Evolutionary conservation across 2,888 invertebrate species (phyloP).

Genomic region (Yponomeuta sedellus): DNA sequence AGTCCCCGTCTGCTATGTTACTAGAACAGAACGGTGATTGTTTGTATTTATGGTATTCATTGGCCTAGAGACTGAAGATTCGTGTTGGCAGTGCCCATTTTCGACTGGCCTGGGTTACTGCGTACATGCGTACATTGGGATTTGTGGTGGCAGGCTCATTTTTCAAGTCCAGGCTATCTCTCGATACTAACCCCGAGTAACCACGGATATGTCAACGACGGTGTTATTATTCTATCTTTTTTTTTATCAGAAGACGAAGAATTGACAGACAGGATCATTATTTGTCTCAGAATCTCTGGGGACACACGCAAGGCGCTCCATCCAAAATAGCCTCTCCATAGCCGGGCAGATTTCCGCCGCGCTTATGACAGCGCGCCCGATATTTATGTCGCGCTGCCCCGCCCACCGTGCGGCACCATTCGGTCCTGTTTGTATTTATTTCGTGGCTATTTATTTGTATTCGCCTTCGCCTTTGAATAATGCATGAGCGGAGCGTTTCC

Average conservation of each 20-base stretch:
- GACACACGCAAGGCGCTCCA: conserved; percentile 22
- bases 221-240: background rate
- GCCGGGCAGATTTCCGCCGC: conserved; percentile 57
- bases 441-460: conserved; percentile 76
- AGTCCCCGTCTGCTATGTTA: too few species aligned
- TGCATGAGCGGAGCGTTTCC: conserved; percentile 73
- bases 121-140: too few species aligned
- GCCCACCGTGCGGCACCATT: conserved; percentile 72
- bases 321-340: conserved; percentile 50
- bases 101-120: too few species aligned
- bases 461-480: conserved; percentile 72
- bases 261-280: background rate
- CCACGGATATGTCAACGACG: background rate
- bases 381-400: conserved; percentile 73
- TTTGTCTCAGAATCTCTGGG: background rate
- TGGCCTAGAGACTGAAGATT: too few species aligned
- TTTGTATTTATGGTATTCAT: too few species aligned
- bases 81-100: too few species aligned
- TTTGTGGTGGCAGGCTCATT: too few species aligned
- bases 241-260: background rate
- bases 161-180: too few species aligned
- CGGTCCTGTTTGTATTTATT: conserved; percentile 72
- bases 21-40: too few species aligned
- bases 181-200: too few species aligned
- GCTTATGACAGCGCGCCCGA: conserved; percentile 67